phyloP scores from a whole-genome alignment of 2,113 vertebrate species.

The Callospermophilus lateralis region DNA sequence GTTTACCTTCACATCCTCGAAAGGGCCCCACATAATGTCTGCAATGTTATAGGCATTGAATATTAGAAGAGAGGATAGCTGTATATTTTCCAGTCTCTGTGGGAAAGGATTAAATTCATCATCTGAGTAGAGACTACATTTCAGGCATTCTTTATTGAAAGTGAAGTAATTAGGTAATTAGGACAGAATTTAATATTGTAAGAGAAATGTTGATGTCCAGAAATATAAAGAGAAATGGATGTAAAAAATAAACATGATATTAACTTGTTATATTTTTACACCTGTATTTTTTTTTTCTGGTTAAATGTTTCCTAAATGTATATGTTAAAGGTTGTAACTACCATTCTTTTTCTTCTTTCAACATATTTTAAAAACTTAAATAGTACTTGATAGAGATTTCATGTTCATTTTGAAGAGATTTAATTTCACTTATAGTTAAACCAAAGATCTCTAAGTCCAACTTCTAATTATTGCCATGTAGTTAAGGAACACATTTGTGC shows the following conservation, averaged over 20 bases:
- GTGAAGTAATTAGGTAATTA: not conserved
- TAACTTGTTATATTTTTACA: slow-evolving; percentile 7
- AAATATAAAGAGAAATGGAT: slow-evolving; percentile 38
- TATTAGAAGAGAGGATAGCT: not conserved
- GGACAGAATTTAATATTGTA: slow-evolving; percentile 10
- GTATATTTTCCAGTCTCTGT: not conserved
- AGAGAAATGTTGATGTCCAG: not conserved
- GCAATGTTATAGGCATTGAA: not conserved
- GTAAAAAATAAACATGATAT: slow-evolving; percentile 16
- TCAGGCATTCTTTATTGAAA: not conserved
- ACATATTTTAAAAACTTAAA: slow-evolving; percentile 44
- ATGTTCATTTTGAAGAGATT: slow-evolving; percentile 48
- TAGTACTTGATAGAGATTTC: slow-evolving; percentile 3
- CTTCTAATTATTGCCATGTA: not conserved
- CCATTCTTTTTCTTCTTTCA: slow-evolving; percentile 2
- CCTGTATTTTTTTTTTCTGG: not conserved
- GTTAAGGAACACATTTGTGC: not conserved
- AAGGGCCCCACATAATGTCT: not conserved
- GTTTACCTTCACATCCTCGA: not conserved
- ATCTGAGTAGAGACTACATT: not conserved
- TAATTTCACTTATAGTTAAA: slow-evolving; percentile 26
- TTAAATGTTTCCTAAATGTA: slow-evolving; percentile 16
- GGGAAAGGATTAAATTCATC: not conserved
- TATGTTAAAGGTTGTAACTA: not conserved
- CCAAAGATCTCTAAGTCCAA: not conserved